These are phyloP conservation scores for Apolygus lucorum DNA, from an alignment of 1,140 invertebrate species.

Conservation along the genomic window DNA sequence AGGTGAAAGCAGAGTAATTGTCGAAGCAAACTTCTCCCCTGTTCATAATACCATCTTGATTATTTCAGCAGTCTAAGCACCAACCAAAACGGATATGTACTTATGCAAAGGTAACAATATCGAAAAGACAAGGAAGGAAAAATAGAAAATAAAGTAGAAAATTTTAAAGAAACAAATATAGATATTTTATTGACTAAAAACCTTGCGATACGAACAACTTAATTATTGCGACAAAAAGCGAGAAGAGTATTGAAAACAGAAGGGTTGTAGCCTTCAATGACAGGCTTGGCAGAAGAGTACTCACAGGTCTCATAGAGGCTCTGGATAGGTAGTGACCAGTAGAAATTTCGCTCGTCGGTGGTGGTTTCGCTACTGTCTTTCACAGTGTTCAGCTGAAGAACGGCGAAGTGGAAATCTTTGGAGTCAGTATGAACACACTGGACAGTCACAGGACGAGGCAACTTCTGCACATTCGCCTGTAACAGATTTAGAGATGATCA, in stretches of 20 bases:
- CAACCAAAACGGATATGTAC: too few species aligned
- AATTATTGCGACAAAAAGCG: constrained; percentile 62
- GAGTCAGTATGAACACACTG: constrained; percentile 73
- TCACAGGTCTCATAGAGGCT: constrained; percentile 57
- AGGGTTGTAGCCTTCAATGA: constrained; percentile 62
- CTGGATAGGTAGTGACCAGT: constrained; percentile 58
- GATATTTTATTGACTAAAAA: not conserved
- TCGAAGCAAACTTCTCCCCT: too few species aligned
- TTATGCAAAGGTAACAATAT: too few species aligned
- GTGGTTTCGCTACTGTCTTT: constrained; percentile 45
- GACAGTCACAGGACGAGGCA: constrained; percentile 67
- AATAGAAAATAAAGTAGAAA: too few species aligned
- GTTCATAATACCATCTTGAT: too few species aligned
- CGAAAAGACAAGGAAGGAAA: too few species aligned
- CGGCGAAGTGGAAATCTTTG: constrained; percentile 63
- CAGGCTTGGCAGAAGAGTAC: constrained; percentile 53
- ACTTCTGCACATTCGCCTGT: constrained; percentile 46
- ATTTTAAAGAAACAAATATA: too few species aligned
- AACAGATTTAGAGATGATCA: too few species aligned
- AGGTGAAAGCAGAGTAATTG: too few species aligned
- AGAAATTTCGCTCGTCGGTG: constrained; percentile 59
- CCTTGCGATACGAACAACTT: not conserved
- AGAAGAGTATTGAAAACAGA: constrained; percentile 66
- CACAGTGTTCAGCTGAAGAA: constrained; percentile 79
- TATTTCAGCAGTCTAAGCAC: too few species aligned